Percentiles rank a stretch among this genome's conserved stretches.
Conservation (phyloP, 1,140 invertebrate genomes). For the fruit fly (Drosophila melanogaster) region DNA sequence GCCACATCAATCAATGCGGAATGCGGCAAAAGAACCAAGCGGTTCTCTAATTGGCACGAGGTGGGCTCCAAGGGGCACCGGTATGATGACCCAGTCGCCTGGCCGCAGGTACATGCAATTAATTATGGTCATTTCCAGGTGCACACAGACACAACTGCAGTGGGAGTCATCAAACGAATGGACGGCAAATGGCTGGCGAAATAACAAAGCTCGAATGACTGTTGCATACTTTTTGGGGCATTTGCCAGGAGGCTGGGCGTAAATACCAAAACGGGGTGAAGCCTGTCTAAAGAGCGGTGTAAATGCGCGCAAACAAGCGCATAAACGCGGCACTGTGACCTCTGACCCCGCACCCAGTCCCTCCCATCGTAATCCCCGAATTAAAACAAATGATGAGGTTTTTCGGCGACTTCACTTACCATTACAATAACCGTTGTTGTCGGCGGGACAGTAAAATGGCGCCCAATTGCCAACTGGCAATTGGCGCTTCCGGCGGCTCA, state of each 20-base stretch:
- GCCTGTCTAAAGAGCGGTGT: slow-evolving; percentile 27
- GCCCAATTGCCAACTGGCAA: slow-evolving; percentile 82
- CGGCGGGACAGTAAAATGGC: slow-evolving; percentile 58
- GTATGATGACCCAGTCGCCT: slow-evolving; percentile 11
- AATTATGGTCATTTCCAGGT: slow-evolving; percentile 82
- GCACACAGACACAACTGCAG: slow-evolving; percentile 29
- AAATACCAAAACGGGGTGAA: slow-evolving; percentile 12
- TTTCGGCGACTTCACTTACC: slow-evolving; percentile 18
- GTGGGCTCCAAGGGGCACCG: not conserved
- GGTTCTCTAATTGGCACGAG: slow-evolving; percentile 65
- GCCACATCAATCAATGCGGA: slow-evolving; percentile 56
- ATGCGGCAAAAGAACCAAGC: slow-evolving; percentile 42
- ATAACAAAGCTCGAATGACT: slow-evolving; percentile 70
- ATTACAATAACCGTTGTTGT: slow-evolving; percentile 43
- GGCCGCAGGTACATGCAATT: slow-evolving; percentile 78
- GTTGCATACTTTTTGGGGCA: slow-evolving; percentile 65
- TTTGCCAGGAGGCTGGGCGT: slow-evolving; percentile 1
- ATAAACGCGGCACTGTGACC: slow-evolving; percentile 54
- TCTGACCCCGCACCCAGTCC: not conserved
- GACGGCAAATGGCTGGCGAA: slow-evolving; percentile 38
- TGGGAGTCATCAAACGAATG: slow-evolving; percentile 49
- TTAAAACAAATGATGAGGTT: slow-evolving; percentile 81
- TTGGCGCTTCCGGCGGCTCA: slow-evolving; percentile 77
- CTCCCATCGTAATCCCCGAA: slow-evolving; percentile 26
- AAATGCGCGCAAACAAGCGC: slow-evolving; percentile 78